These are phyloP conservation scores for Heterochromis multidens DNA, from an alignment of 2,113 vertebrate species.

Conservation along the genomic window DNA sequence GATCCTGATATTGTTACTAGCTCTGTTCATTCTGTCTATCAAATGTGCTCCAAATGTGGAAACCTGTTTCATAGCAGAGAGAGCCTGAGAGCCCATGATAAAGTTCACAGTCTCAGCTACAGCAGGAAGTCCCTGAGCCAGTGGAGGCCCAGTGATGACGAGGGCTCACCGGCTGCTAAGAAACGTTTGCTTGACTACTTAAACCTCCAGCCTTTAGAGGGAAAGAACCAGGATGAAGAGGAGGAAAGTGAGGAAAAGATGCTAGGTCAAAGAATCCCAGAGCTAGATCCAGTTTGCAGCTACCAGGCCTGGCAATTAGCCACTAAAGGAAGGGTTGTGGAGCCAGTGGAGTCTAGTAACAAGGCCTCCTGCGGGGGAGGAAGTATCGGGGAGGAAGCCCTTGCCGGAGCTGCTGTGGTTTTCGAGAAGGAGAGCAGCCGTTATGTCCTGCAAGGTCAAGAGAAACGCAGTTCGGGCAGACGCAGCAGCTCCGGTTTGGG, in stretches of 20 bases:
- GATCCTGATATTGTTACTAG: constrained; percentile 67
- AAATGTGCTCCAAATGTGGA: constrained; percentile 92
- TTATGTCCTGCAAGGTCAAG: constrained; percentile 82
- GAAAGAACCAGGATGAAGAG: constrained; percentile 26
- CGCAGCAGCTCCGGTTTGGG: constrained; percentile 59
- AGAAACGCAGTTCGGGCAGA: constrained; percentile 81
- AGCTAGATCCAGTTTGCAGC: constrained; percentile 91
- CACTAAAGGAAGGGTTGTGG: constrained; percentile 87
- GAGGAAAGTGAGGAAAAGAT: constrained; percentile 36
- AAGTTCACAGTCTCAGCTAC: constrained; percentile 77
- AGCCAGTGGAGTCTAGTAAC: constrained; percentile 79
- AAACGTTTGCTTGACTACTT: constrained; percentile 85
- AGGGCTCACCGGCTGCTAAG: constrained; percentile 75
- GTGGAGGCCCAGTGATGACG: constrained; percentile 29
- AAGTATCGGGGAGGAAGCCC: constrained; percentile 72
- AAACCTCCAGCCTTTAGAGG: constrained; percentile 73
- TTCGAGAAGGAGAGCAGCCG: constrained; percentile 85
- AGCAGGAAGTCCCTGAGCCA: constrained; percentile 51
- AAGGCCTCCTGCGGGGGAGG: constrained; percentile 74
- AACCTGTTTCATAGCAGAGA: constrained; percentile 91
- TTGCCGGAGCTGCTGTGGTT: constrained; percentile 79
- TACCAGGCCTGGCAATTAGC: constrained; percentile 95
- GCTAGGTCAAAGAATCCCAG: constrained; percentile 82
- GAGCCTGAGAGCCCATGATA: constrained; percentile 85
- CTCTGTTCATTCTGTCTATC: constrained; percentile 79